Percentiles rank a stretch among this genome's conserved stretches.
phyloP scores from a whole-genome alignment of 2,113 vertebrate genomes.

The Ellobius talpinus region DNA sequence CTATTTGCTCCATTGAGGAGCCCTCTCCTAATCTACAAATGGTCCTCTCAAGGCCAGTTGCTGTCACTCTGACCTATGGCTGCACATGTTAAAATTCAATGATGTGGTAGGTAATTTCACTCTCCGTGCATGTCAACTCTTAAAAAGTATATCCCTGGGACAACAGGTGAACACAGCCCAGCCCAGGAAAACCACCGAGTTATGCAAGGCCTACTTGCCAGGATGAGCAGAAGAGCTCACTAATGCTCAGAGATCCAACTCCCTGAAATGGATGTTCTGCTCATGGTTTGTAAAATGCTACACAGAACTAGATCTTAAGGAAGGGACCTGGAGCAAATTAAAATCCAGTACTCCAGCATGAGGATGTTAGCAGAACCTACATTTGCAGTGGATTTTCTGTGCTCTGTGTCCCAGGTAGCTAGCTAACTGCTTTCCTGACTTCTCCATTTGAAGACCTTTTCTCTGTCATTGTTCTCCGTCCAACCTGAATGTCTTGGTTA shows the following conservation, averaged over 20 bases:
- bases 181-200: neutral
- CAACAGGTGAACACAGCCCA: neutral
- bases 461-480: neutral
- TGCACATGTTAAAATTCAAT: neutral
- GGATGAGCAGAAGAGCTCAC: neutral
- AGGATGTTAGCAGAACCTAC: neutral
- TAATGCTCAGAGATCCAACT: neutral
- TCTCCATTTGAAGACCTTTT: neutral
- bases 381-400: neutral
- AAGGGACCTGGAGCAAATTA: neutral
- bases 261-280: neutral
- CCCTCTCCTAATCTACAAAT: neutral
- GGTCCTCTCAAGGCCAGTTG: neutral
- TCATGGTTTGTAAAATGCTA: neutral
- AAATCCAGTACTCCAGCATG: neutral
- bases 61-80: neutral
- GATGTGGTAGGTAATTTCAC: neutral
- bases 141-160: neutral
- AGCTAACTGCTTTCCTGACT: neutral
- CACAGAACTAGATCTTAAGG: slow-evolving; percentile 1
- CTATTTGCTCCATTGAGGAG: neutral
- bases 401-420: neutral
- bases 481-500: neutral
- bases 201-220: rapidly evolving
- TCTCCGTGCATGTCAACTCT: neutral